Evolutionary conservation across 2,888 invertebrate genomes (phyloP).

Genomic region (Polyploca ridens): DNA sequence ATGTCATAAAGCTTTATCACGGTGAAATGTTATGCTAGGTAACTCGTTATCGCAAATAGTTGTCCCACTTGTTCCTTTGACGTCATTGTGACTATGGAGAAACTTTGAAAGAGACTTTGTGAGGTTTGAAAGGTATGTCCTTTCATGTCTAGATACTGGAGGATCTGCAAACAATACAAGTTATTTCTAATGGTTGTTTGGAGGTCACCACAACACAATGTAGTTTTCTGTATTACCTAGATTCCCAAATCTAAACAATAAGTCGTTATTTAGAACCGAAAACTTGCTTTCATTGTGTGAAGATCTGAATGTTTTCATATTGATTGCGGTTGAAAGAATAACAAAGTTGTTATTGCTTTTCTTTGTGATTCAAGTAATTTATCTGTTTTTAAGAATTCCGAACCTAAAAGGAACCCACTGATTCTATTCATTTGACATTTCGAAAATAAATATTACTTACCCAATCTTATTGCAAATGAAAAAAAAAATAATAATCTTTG

Average conservation of each 20-base stretch:
- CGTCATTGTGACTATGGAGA: constrained; percentile 8
- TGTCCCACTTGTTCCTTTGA: constrained; percentile 11
- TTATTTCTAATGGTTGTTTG: neutral
- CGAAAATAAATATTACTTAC: too few relatives aligned
- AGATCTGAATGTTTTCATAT: neutral
- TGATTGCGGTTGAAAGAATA: neutral
- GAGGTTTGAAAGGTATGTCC: neutral
- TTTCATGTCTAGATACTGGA: neutral
- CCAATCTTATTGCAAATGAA: too few relatives aligned
- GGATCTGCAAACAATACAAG: neutral
- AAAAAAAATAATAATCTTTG: too few relatives aligned
- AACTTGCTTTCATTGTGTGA: neutral
- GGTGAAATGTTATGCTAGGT: neutral
- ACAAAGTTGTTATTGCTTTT: neutral
- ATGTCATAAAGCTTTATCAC: neutral
- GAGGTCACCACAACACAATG: neutral
- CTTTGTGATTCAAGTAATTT: neutral
- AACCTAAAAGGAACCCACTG: too few relatives aligned
- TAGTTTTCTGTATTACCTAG: neutral
- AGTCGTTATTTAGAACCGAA: constrained; percentile 1
- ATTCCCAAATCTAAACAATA: neutral
- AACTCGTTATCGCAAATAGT: constrained; percentile 1
- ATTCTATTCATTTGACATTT: too few relatives aligned
- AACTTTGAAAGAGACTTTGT: constrained; percentile 1
- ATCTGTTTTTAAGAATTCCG: too few relatives aligned